A percentile compares a stretch with the other conserved stretches of the same genome.
Evolutionary conservation across 2,888 invertebrate species (phyloP).

Genomic region (Torymus aiolomorphi): DNA sequence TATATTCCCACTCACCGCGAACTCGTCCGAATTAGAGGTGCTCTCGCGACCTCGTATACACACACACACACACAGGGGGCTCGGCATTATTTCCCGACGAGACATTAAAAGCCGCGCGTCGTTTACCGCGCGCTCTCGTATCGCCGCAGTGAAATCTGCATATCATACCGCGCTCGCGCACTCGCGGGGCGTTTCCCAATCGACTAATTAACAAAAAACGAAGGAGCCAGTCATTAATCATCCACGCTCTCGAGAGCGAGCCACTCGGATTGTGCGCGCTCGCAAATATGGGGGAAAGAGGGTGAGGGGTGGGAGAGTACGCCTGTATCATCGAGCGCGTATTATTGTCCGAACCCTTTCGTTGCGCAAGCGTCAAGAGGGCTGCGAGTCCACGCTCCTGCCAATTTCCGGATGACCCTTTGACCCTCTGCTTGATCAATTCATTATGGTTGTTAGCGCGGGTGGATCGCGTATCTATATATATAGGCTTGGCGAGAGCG

Average conservation of each 20-base stretch:
- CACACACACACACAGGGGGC: conserved; percentile 3
- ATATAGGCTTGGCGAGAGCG: too few species aligned
- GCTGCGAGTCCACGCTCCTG: conserved; percentile 20
- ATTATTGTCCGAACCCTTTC: conserved; percentile 39
- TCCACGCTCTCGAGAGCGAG: conserved; percentile 56
- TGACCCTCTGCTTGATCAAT: conserved; percentile 46
- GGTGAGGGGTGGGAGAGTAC: conserved; percentile 3
- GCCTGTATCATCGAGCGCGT: conserved; percentile 15
- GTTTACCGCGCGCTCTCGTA: conserved; percentile 59
- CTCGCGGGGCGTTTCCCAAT: conserved; percentile 72
- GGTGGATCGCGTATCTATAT: not conserved
- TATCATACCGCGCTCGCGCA: conserved; percentile 70
- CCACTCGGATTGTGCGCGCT: conserved; percentile 35
- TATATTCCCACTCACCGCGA: not conserved
- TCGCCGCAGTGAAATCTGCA: conserved; percentile 73
- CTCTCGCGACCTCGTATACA: not conserved
- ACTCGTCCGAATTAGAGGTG: conserved; percentile 10
- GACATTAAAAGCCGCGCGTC: conserved; percentile 67
- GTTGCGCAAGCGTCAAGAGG: conserved; percentile 29
- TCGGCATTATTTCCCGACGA: conserved; percentile 53
- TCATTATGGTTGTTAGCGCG: conserved; percentile 42
- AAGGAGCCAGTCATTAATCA: conserved; percentile 72
- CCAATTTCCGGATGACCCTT: conserved; percentile 50
- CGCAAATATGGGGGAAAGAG: conserved; percentile 20
- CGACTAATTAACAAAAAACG: conserved; percentile 74